Evolutionary conservation across 1,140 invertebrate genomes (phyloP).

Genomic region (Centruroides sculpturatus): DNA sequence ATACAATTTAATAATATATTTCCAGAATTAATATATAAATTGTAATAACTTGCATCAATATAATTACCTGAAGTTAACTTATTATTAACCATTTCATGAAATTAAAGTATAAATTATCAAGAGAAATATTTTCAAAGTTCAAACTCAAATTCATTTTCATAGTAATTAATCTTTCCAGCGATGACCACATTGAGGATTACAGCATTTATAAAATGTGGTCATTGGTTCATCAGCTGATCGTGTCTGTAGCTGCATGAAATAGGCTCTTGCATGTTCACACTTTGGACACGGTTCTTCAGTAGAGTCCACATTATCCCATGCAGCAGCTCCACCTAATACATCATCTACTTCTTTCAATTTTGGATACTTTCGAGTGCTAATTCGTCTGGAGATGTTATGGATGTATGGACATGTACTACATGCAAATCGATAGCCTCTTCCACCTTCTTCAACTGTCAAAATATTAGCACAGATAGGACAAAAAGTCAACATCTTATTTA

Average conservation of each 20-base stretch:
- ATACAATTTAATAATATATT: too few species aligned
- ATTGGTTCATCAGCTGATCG: conserved; percentile 97
- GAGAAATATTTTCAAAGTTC: too few species aligned
- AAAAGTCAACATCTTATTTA: conserved; percentile 56
- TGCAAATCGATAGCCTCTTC: conserved; percentile 49
- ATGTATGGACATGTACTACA: conserved; percentile 82
- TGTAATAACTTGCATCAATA: too few species aligned
- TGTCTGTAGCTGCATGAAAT: conserved; percentile 95
- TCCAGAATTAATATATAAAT: too few species aligned
- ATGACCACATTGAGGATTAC: conserved; percentile 72
- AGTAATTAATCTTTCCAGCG: conserved; percentile 74
- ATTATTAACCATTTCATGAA: too few species aligned
- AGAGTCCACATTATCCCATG: conserved; percentile 93
- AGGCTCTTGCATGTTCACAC: conserved; percentile 74
- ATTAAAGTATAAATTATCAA: too few species aligned
- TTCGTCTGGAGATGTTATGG: conserved; percentile 55
- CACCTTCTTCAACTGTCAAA: conserved; percentile 62
- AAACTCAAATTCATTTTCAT: too few species aligned
- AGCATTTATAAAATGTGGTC: conserved; percentile 97
- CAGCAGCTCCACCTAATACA: conserved; percentile 76
- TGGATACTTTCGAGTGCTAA: conserved; percentile 55
- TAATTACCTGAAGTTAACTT: too few species aligned
- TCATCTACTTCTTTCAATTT: conserved; percentile 86
- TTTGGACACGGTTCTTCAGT: conserved; percentile 85
- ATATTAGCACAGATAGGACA: conserved; percentile 79